A percentile compares a stretch with the other conserved stretches of the same genome.
Conservation (phyloP, 2,797 vertebrate species). For the Cossypha polioptera region DNA sequence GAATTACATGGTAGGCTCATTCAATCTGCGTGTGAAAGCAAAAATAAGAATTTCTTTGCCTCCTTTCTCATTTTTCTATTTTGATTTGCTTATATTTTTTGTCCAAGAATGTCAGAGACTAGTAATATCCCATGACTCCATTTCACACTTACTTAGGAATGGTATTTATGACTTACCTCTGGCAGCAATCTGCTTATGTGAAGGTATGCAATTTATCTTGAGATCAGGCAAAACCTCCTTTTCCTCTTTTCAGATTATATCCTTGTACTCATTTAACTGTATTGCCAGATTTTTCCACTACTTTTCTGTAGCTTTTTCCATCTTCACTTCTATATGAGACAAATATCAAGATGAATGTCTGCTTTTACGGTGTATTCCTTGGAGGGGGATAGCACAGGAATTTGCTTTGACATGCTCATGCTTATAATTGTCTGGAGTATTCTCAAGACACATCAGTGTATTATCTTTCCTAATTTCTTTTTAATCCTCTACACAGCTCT, state of each 20-base stretch:
- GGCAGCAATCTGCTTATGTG: not conserved
- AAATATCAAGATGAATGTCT: not conserved
- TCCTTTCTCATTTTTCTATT: conserved; percentile 30
- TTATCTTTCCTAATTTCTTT: not conserved
- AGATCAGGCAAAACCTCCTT: not conserved
- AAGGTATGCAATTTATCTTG: not conserved
- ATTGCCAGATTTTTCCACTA: not conserved
- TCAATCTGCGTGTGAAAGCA: not conserved
- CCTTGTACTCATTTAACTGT: not conserved
- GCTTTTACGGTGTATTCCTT: not conserved
- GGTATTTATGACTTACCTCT: conserved; percentile 18
- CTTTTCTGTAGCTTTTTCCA: not conserved
- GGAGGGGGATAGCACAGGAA: not conserved
- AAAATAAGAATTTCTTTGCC: conserved; percentile 6
- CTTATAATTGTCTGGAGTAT: not conserved
- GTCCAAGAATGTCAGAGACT: not conserved
- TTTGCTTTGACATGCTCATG: not conserved
- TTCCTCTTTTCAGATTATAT: not conserved
- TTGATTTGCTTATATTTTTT: conserved; percentile 14
- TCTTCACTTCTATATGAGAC: not conserved
- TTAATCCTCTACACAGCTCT: not conserved
- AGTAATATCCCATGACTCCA: not conserved
- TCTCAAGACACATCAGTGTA: not conserved
- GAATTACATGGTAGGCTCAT: conserved; percentile 43
- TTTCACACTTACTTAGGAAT: conserved; percentile 39